Conservation (phyloP, 1,140 invertebrate genomes). For the Drosophila auraria region DNA sequence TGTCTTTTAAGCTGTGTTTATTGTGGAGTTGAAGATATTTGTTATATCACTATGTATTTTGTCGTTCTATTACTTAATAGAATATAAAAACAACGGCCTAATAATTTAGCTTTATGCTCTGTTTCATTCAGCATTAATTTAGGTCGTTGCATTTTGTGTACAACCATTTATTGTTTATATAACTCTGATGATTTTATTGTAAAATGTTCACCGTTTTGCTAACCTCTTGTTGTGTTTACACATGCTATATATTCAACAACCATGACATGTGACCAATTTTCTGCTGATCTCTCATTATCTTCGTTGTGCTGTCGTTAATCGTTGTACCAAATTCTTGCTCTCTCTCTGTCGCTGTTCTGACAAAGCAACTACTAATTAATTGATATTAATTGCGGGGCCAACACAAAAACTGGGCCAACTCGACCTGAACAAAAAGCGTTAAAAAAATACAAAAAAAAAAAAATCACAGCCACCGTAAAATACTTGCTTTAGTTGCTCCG, state of each 20-base stretch:
- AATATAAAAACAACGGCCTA: neutral
- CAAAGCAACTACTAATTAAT: conserved; percentile 68
- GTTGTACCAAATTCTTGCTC: conserved; percentile 24
- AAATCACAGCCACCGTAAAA: conserved; percentile 32
- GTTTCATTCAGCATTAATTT: neutral
- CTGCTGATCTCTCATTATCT: conserved; percentile 31
- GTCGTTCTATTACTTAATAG: no score
- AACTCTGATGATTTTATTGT: neutral
- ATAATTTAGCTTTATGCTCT: conserved; percentile 1
- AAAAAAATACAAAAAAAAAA: conserved; percentile 18
- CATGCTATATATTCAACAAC: conserved; percentile 7
- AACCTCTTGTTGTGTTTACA: conserved; percentile 4
- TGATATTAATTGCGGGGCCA: conserved; percentile 65
- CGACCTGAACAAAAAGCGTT: conserved; percentile 49
- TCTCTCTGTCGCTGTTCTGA: conserved; percentile 24
- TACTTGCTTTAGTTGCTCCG: conserved; percentile 23
- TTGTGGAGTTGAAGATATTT: neutral
- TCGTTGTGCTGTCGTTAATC: conserved; percentile 15
- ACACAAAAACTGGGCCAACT: conserved; percentile 68
- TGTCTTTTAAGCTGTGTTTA: no score
- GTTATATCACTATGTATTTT: neutral
- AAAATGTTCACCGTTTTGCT: neutral
- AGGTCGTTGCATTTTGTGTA: neutral
- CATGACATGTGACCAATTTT: conserved; percentile 38
- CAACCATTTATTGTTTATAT: neutral